Base-by-base conservation (phyloP, 2,113 vertebrate species). In the Hoplias malabaricus region DNA sequence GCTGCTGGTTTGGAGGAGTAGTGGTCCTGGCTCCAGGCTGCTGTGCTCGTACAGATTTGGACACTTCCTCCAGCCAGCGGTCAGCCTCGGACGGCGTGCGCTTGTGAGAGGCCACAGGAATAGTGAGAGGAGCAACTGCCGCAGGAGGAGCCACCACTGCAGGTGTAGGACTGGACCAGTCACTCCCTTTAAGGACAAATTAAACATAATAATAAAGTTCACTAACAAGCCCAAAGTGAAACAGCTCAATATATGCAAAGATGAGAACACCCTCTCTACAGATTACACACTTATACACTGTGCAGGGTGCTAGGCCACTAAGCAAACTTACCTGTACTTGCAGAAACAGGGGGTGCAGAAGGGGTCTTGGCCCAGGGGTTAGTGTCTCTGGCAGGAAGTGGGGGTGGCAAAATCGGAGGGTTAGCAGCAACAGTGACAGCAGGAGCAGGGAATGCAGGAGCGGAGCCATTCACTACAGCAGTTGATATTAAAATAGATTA, bases 51-150 rank as follows among this genome's bases (percentile, higher is more conserved):
- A 98, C 92, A 1, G 93, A 97, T 86, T 98, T 98, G 72, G 98
- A 90, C 40, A 99, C 97, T 87, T 99, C 97, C 69, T 98, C 97
- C 81, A 99, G 88, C 98, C 98, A 99, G 68, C 96, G 95, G 86
- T 99, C 98, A 3, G 98, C 98, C 80, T 99, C 98, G 0, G 98
- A 99, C 0, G 96, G 95, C 0, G 97, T 99, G 38, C 98, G 96
- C 72, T 89, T 93, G 87, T 99, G 98, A 21, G 91, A 86, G 23
- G 84, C 66, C 4, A 6, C 63, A 0, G 87, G 84, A 11, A 88
- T 84, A 4, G 86, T 83, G 0, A 85, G 40, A 1, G 87, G 59
- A 2, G 42, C 21, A 0, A 12, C 23, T 25, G 67, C 40, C 5
- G 46, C 43, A 25, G 80, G 87, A 3, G 87, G 82, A 14, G 77